Evolutionary conservation across 2,888 invertebrate genomes (phyloP).

Genomic region (Seladonia tumulorum): DNA sequence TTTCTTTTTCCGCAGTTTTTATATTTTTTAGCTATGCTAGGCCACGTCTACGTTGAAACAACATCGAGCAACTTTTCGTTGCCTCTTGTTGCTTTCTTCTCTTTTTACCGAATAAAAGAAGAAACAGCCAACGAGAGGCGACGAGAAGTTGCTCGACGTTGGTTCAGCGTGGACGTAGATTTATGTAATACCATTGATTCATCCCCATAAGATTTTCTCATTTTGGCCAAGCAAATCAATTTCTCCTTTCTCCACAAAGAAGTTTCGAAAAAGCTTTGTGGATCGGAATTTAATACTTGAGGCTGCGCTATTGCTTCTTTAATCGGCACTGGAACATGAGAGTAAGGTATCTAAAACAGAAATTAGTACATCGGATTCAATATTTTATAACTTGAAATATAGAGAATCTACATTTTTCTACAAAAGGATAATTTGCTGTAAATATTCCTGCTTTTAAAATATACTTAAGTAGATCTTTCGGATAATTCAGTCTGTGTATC

Average conservation of each 20-base stretch:
- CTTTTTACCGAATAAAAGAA: neutral
- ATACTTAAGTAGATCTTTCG: neutral
- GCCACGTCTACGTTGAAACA: neutral
- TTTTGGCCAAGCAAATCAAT: conserved; percentile 77
- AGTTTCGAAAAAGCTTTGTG: conserved; percentile 75
- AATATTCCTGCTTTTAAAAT: no score
- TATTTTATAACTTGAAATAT: neutral
- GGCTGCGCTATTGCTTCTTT: conserved; percentile 70
- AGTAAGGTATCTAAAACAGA: conserved; percentile 62
- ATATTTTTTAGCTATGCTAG: neutral
- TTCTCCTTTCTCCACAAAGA: conserved; percentile 78
- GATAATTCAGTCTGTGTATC: neutral
- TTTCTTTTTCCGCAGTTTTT: neutral
- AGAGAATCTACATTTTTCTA: neutral
- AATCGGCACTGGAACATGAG: conserved; percentile 62
- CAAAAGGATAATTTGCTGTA: no score
- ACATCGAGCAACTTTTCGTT: neutral
- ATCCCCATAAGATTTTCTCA: conserved; percentile 62
- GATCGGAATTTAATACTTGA: conserved; percentile 68
- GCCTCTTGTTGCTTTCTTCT: neutral
- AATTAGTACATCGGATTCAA: neutral
- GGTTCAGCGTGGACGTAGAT: neutral
- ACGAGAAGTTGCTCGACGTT: neutral
- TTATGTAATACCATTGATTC: conserved; percentile 23
- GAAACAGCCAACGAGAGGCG: neutral